These are phyloP conservation scores for Cynopterus brachyotis DNA, from an alignment of 2,113 vertebrate species.

Conservation along the genomic window DNA sequence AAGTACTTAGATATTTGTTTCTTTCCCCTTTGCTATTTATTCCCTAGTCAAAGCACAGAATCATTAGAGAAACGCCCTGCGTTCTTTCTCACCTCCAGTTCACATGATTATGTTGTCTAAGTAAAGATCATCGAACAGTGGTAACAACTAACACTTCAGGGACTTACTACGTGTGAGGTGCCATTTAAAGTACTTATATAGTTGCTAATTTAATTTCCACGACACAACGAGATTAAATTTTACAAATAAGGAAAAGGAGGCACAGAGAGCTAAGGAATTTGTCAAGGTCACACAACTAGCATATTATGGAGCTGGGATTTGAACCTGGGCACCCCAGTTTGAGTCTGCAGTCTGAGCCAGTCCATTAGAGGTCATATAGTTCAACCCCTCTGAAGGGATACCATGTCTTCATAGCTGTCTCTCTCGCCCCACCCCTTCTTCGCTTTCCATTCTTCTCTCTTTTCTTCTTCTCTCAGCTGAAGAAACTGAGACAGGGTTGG, in stretches of 20 bases:
- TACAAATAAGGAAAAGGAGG: background rate
- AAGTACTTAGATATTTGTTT: background rate
- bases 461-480: background rate
- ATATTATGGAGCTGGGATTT: background rate
- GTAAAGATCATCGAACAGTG: background rate
- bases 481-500: background rate
- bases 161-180: background rate
- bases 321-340: background rate
- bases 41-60: background rate
- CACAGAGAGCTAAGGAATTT: background rate
- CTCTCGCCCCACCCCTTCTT: background rate
- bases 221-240: background rate
- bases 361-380: background rate
- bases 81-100: background rate
- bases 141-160: background rate
- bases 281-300: background rate
- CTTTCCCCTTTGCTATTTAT: background rate
- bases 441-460: background rate
- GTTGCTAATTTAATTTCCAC: background rate
- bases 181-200: background rate
- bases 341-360: background rate
- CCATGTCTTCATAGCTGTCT: background rate
- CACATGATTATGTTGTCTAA: background rate
- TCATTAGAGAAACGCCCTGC: background rate
- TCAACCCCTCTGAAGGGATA: background rate